Evolutionary conservation across 2,888 invertebrate genomes (phyloP), one percentile per base, ranked within the genome.

Genomic region (Boloria euphrosyne): DNA sequence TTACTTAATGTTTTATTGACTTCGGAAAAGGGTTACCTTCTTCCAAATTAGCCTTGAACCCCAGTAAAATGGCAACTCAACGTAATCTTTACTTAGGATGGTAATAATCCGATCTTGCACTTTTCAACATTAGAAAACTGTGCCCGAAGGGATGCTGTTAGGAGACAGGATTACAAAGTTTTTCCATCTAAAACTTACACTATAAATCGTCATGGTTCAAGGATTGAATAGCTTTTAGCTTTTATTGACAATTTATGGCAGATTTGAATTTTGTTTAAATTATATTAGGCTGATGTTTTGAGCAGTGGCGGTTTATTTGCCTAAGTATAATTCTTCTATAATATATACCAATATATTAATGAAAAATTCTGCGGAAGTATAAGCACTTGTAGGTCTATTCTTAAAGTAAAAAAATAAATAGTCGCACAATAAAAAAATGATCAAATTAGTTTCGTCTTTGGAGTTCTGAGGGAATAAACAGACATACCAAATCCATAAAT

Each of bases 111-210:
- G 70, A 70, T 72, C 60, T 65, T 61, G 53, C 69, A 69, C 65
- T 74, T 73, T 68, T 65, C 52, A 64, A 70, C 74, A 73, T 75
- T 74, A 74, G 70, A 73, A 72, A 70, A 73, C 73, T 69, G 68
- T 63, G 58, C 74, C 73, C 75, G 62, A 70, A 74, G 74, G 76
- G 73, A 75, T 67, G 66, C 71, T 70, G 70, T 62, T 74, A 70
- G 72, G 70, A 75, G 80, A 83, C 82, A 80, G 86, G 84, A 84
- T 87, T 84, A 83, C 82, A 67, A 91, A 90, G 83, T 90, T 91
- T 90, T 90, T 90, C 90, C 84, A 90, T 91, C 87, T 84, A 82
- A 87, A 90, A 90, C 84, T 91, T 90, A 67, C 72, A 81, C 89
- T 82, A 90, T 91, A 90, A 90, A 91, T 90, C 86, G 89, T 84